Base-by-base conservation (phyloP, 2,888 invertebrate genomes). In the Hartigia nigra region DNA sequence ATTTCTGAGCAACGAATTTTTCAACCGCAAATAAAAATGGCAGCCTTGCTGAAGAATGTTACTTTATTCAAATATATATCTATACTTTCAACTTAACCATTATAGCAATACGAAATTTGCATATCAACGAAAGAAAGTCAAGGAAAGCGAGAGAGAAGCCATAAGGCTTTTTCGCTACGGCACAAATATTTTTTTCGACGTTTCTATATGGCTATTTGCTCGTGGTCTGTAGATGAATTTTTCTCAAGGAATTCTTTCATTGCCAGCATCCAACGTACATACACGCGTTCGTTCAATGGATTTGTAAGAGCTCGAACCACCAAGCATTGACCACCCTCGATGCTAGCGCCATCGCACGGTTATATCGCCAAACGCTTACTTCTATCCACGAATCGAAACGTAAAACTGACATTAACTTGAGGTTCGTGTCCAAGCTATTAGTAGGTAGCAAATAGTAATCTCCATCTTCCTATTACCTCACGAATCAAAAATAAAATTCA, bases 301-400 rank as follows among this genome's bases (percentile, higher is more conserved):
- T 23, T 55, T 23, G 23, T 23, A 23, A 55, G 9, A 1, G 55
- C 23, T 5, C 23, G 23, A 55, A 55, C 72, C 12, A 72, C 31
- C 4, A 34, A 70, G 72, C n/a, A 12, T 72, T 72, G 12, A 72
- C 55, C 72, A 34, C 32, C 81, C 78, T 85, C 87, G 87, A 87
- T 79, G 82, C 84, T 86, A 85, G 84, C 85, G 89, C 88, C 89
- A 89, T 88, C 89, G 74, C 75, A 80, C 87, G 87, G 80, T 75
- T 72, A 81, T 78, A 77, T 79, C 81, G 74, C 77, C 83, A 88
- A 88, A 84, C 85, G 80, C 82, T 81, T 86, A 77, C 84, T 75
- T 5, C 55, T 2, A 23, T 23, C 55, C 9, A 14, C 5, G 55
- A 55, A 55, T 55, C 23, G 55, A 55, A 55, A 55, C 23, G 55